Conservation (phyloP, 2,113 vertebrate species). For the Eulemur macaco region DNA sequence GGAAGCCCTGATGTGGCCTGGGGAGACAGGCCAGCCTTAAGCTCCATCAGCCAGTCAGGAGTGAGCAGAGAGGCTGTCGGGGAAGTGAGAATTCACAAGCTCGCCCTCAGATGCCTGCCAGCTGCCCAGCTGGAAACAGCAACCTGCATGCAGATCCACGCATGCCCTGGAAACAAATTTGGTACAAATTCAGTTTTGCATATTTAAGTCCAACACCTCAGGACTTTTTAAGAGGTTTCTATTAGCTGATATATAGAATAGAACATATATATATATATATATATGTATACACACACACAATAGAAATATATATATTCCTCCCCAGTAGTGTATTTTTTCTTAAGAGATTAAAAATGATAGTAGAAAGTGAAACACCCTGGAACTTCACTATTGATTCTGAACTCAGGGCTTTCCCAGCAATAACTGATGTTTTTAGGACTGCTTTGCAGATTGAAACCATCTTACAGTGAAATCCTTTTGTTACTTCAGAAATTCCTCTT, state of each 20-base stretch:
- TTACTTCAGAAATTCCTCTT: slow-evolving; percentile 22
- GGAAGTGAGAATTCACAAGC: background rate
- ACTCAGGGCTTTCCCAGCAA: background rate
- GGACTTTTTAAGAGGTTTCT: background rate
- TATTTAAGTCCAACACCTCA: background rate
- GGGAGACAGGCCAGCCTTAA: background rate
- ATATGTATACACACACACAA: too few relatives aligned
- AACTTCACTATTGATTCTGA: background rate
- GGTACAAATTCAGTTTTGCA: background rate
- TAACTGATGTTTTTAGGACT: background rate
- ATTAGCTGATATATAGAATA: background rate
- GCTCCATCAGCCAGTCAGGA: background rate
- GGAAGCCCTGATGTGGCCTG: background rate
- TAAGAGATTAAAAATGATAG: background rate
- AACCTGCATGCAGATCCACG: background rate
- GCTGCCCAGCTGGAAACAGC: background rate
- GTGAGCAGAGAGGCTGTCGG: background rate
- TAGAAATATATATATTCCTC: background rate
- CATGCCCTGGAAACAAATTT: background rate
- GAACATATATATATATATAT: too few relatives aligned
- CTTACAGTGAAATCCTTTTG: background rate
- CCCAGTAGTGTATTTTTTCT: background rate
- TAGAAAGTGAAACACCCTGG: background rate
- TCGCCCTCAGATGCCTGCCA: background rate
- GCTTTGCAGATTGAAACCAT: background rate